Evolutionary conservation across 2,113 vertebrate species (phyloP), one percentile per base, ranked within the genome.

Genomic region (Empidonax alnorum): DNA sequence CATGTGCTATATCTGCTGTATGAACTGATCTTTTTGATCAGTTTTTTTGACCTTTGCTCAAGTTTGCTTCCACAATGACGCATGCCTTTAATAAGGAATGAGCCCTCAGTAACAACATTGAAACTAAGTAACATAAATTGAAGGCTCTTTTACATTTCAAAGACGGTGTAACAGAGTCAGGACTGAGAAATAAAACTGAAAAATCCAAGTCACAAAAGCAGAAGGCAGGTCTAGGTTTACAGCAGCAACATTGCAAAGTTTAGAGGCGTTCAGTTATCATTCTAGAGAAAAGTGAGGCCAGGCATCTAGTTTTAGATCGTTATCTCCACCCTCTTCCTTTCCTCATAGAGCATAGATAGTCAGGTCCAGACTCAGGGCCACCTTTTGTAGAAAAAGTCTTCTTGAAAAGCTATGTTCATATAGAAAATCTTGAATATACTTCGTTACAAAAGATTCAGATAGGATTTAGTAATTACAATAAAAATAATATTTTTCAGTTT

Each of bases 1-100:
- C 12, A 74, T 0, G 0, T 39, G 42, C 9, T 87, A 25, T 58
- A 46, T 21, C 33, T 41, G 33, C 21, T 28, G 61, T 22, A 55
- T 18, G 22, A 87, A 59, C 6, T 44, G 33, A n/a, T 6, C 24
- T 37, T 71, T 78, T 50, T 46, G n/a, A 81, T 33, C 15, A 67
- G 46, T 35, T 35, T 35, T 35, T 35, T 35, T 35, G 42, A n/a
- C 4, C 59, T 50, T n/a, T 88, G 14, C 31, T 78, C 37, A 22
- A 1, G 27, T 87, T 77, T 87, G 17, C 25, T 63, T 56, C 15
- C 30, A 15, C 53, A 7, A 47, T 49, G n/a, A 50, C 8, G 13
- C 59, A 5, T 8, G 30, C 4, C 72, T 77, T 65, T 30, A 65
- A 7, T 14, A 63, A 74, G 81, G 61, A 30, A 79, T 59, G 41